Conservation (phyloP, 2,888 invertebrate genomes). For the Argyresthia albistria region DNA sequence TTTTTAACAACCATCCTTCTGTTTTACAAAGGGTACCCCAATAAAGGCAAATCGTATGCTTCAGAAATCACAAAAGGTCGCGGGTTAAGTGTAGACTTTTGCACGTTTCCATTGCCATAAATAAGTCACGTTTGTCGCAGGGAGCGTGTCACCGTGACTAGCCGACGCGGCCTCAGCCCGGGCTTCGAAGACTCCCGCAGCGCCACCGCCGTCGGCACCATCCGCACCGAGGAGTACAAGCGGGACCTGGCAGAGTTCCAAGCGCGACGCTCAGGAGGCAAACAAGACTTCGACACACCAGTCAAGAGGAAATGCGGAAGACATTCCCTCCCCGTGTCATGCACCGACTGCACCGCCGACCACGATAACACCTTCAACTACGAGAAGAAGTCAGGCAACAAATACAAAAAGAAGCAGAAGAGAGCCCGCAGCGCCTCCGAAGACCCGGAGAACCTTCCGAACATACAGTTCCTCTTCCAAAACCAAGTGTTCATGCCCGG, state of each 20-base stretch:
- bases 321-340: conserved; percentile 53
- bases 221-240: conserved; percentile 63
- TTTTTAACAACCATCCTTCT: too few relatives aligned
- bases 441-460: conserved; percentile 36
- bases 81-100: too few relatives aligned
- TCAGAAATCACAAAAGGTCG: too few relatives aligned
- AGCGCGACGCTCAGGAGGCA: conserved; percentile 29
- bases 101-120: too few relatives aligned
- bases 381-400: conserved; percentile 52
- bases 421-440: conserved; percentile 35
- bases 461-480: conserved; percentile 63
- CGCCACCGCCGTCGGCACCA: conserved; percentile 39
- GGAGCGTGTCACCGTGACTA: conserved; percentile 58
- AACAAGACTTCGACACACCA: conserved; percentile 25
- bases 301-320: conserved; percentile 48
- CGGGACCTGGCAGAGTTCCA: conserved; percentile 62
- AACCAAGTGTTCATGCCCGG: conserved; percentile 67
- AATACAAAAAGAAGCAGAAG: conserved; percentile 48
- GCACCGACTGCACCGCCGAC: conserved; percentile 48
- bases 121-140: conserved; percentile 21
- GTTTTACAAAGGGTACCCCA: too few relatives aligned
- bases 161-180: conserved; percentile 34
- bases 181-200: conserved; percentile 21
- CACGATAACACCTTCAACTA: conserved; percentile 55
- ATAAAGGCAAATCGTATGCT: too few relatives aligned